A percentile compares a stretch with the other conserved stretches of the same genome.
These are phyloP conservation scores for Schizotus pectinicornis DNA, from an alignment of 2,888 invertebrate genomes.

Conservation along the genomic window DNA sequence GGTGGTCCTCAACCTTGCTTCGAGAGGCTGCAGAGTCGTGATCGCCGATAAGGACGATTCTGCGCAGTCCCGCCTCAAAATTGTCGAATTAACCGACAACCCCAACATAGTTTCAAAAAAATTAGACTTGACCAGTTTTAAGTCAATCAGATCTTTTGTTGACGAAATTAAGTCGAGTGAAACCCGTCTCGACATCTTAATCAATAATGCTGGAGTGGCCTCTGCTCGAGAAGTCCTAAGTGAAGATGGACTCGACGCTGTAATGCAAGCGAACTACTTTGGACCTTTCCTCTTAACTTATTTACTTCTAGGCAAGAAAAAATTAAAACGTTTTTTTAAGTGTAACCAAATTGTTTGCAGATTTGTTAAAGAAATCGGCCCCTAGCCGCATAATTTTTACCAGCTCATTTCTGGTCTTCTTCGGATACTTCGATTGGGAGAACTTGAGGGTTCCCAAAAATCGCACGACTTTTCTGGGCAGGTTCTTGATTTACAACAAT, in stretches of 20 bases:
- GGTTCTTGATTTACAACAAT: constrained; percentile 64
- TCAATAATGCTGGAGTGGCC: constrained; percentile 92
- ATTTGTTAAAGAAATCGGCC: constrained; percentile 75
- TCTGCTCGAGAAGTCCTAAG: constrained; percentile 69
- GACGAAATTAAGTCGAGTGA: constrained; percentile 78
- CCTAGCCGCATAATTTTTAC: constrained; percentile 82
- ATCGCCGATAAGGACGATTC: constrained; percentile 82
- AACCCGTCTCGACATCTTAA: constrained; percentile 75
- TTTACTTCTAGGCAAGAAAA: constrained; percentile 73
- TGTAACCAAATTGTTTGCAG: too few species aligned
- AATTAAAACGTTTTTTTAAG: too few species aligned
- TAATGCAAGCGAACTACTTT: constrained; percentile 92
- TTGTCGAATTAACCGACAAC: constrained; percentile 73
- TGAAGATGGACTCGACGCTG: constrained; percentile 84
- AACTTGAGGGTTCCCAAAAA: constrained; percentile 77
- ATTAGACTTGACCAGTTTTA: constrained; percentile 77
- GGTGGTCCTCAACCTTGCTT: constrained; percentile 60
- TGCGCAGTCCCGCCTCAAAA: constrained; percentile 76
- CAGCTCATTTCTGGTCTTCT: constrained; percentile 78
- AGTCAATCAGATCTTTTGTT: constrained; percentile 84
- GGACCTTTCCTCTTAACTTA: constrained; percentile 94
- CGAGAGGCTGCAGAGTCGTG: constrained; percentile 78
- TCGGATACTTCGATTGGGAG: constrained; percentile 74
- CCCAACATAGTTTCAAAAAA: constrained; percentile 73
- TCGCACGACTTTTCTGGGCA: constrained; percentile 69